These are phyloP conservation scores for Sinocyclocheilus anshuiensis DNA, from an alignment of 2,113 vertebrate genomes.

Conservation along the genomic window DNA sequence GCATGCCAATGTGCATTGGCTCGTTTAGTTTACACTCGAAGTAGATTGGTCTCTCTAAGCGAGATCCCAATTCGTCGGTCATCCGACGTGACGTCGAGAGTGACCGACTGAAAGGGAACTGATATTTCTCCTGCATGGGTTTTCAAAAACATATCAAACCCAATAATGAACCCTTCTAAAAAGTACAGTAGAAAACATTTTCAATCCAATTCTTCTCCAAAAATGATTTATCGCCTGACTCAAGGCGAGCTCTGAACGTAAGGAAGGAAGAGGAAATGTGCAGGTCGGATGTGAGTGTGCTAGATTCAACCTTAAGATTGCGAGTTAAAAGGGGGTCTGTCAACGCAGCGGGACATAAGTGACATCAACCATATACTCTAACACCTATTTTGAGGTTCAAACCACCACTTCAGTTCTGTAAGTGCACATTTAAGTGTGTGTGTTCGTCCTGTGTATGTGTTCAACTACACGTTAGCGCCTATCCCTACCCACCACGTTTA, in stretches of 20 bases:
- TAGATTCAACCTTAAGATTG: constrained; percentile 20
- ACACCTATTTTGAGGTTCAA: background rate
- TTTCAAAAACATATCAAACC: background rate
- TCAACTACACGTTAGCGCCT: background rate
- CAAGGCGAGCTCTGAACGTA: background rate
- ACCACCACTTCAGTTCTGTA: constrained; percentile 11
- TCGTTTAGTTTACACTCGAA: too few species aligned
- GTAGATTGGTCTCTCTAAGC: too few species aligned
- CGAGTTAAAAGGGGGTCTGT: background rate
- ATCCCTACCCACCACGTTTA: background rate
- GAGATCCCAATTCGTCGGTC: too few species aligned
- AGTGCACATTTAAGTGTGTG: constrained; percentile 39
- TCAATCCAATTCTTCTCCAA: constrained; percentile 3
- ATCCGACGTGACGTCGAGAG: too few species aligned
- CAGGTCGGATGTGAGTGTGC: constrained; percentile 6
- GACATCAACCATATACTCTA: constrained; percentile 14
- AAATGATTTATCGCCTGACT: background rate
- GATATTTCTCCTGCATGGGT: background rate
- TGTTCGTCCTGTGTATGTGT: constrained; percentile 25
- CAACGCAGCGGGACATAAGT: constrained; percentile 8
- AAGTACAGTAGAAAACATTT: constrained; percentile 2
- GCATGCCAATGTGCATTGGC: too few species aligned
- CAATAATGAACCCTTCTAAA: background rate
- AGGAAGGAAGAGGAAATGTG: constrained; percentile 16
- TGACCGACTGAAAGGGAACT: too few species aligned